These are phyloP conservation scores for Spatulosminthurus flaviceps DNA, from an alignment of 2,888 invertebrate genomes.

Conservation along the genomic window DNA sequence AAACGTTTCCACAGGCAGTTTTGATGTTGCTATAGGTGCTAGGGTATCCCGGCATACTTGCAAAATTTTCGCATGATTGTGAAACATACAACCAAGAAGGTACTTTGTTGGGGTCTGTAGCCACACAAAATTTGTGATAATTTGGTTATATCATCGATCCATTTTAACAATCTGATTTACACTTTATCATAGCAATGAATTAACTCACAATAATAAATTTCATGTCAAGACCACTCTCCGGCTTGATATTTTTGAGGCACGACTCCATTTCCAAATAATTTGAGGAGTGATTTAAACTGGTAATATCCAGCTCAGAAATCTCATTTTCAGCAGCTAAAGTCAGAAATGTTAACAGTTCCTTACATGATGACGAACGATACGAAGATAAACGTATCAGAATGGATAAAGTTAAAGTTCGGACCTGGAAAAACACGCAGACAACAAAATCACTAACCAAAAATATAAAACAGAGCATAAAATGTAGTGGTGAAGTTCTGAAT, in stretches of 20 bases:
- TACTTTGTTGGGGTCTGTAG: slow-evolving; percentile 29
- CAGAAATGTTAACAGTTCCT: neutral
- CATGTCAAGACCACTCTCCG: neutral
- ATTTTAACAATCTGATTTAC: slow-evolving; percentile 1
- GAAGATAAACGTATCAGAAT: neutral
- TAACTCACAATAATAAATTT: neutral
- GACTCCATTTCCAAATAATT: slow-evolving; percentile 34
- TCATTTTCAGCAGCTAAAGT: slow-evolving; percentile 20
- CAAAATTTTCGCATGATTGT: slow-evolving; percentile 41
- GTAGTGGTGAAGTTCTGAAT: neutral
- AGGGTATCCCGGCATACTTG: slow-evolving; percentile 14
- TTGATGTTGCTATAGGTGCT: neutral
- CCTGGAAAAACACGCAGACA: slow-evolving; percentile 3
- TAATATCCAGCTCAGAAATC: slow-evolving; percentile 36
- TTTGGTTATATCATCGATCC: too few relatives aligned
- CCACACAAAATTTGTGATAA: too few relatives aligned
- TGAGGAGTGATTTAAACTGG: slow-evolving; percentile 19
- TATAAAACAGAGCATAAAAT: slow-evolving; percentile 1
- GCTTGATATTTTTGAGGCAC: neutral
- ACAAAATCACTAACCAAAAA: neutral
- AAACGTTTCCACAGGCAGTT: slow-evolving; percentile 21
- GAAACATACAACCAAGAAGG: slow-evolving; percentile 24
- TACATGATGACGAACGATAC: neutral
- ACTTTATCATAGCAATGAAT: neutral
- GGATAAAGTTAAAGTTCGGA: slow-evolving; percentile 38